Conservation (phyloP, 2,113 vertebrate species). For the Phaethornis superciliosus region DNA sequence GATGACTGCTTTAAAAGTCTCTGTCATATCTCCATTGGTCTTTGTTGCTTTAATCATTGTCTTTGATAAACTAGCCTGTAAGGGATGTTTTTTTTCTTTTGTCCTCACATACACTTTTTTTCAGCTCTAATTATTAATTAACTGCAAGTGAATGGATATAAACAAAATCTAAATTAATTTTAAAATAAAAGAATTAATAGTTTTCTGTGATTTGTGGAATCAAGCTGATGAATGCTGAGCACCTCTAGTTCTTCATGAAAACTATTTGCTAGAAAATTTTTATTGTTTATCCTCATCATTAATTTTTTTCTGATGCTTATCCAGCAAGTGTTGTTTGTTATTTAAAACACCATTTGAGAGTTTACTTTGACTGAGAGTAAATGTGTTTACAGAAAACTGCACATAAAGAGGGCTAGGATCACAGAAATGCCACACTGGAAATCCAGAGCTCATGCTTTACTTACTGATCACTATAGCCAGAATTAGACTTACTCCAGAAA, state of each 20-base stretch:
- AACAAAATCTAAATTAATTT: not conserved
- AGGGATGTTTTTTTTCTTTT: not conserved
- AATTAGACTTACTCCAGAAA: not conserved
- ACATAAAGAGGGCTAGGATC: rapidly evolving
- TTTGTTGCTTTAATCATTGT: not conserved
- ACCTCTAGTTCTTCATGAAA: no score
- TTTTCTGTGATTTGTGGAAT: not conserved
- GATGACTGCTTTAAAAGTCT: not conserved
- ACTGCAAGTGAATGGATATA: not conserved
- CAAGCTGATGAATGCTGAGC: not conserved
- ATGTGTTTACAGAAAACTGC: not conserved
- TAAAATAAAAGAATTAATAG: not conserved
- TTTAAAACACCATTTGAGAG: not conserved
- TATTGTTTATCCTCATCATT: not conserved
- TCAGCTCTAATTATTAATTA: not conserved
- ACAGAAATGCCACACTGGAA: not conserved
- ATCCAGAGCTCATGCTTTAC: not conserved
- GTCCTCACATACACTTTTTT: not conserved
- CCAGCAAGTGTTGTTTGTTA: not conserved
- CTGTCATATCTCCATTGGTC: not conserved
- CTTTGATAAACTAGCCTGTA: not conserved
- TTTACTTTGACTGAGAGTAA: not conserved
- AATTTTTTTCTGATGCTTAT: not conserved
- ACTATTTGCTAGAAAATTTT: not conserved
- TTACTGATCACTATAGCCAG: not conserved